Percentiles rank a stretch among this genome's conserved stretches.
Evolutionary conservation across 2,888 invertebrate species (phyloP).

Genomic region (Harpalus rufipes): DNA sequence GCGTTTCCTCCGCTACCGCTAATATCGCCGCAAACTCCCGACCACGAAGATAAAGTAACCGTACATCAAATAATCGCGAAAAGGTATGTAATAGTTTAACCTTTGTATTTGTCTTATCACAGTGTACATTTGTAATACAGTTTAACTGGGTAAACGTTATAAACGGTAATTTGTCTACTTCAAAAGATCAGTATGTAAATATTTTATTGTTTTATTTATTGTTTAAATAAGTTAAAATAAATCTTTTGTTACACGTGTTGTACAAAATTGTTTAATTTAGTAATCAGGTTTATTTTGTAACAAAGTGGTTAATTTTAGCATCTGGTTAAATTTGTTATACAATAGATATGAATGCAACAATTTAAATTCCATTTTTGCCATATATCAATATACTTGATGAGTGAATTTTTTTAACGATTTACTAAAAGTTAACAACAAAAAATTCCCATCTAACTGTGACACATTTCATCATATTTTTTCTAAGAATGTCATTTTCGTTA

Average conservation of each 20-base stretch:
- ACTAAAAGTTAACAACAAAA: too few relatives aligned
- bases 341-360: too few relatives aligned
- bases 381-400: too few relatives aligned
- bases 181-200: slow-evolving; percentile 9
- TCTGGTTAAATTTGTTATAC: too few relatives aligned
- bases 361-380: too few relatives aligned
- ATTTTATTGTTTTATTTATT: background rate
- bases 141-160: slow-evolving; percentile 6
- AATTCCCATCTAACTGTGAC: too few relatives aligned
- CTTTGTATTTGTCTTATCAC: background rate
- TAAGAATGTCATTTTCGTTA: background rate
- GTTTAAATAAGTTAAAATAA: background rate
- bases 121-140: background rate
- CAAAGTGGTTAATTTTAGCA: too few relatives aligned
- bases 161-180: slow-evolving; percentile 19
- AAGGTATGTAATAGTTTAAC: slow-evolving; percentile 77
- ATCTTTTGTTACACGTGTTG: background rate
- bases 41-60: slow-evolving; percentile 82
- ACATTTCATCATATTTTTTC: background rate
- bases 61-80: slow-evolving; percentile 90
- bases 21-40: slow-evolving; percentile 77
- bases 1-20: slow-evolving; percentile 76
- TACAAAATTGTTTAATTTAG: too few relatives aligned
- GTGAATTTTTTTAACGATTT: too few relatives aligned
- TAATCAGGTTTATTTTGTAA: too few relatives aligned